These are phyloP conservation scores for Deilephila elpenor DNA, from an alignment of 2,888 invertebrate species.

Conservation along the genomic window DNA sequence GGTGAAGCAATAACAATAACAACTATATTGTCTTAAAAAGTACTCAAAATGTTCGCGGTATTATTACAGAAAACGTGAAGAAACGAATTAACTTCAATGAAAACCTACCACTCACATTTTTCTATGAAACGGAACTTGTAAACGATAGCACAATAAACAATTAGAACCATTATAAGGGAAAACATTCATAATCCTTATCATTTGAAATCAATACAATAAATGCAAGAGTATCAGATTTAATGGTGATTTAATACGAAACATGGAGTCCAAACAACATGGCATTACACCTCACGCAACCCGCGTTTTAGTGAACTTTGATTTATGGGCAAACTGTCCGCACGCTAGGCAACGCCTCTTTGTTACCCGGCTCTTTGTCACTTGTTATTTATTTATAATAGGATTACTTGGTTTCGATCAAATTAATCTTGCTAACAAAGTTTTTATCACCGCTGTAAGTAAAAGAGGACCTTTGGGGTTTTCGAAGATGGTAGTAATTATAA, in stretches of 20 bases:
- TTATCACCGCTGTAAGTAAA: too few relatives aligned
- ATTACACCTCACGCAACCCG: conserved; percentile 24
- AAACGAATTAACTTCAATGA: neutral
- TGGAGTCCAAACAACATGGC: conserved; percentile 15
- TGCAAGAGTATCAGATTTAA: conserved; percentile 22
- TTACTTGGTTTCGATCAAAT: neutral
- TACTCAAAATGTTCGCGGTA: too few relatives aligned
- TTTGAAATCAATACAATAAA: conserved; percentile 21
- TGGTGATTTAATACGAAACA: conserved; percentile 25
- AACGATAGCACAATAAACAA: neutral
- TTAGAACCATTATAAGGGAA: neutral
- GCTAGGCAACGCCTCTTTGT: conserved; percentile 16
- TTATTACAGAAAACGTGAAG: too few relatives aligned
- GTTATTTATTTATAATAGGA: neutral
- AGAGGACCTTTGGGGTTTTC: too few relatives aligned
- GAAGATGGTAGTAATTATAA: too few relatives aligned
- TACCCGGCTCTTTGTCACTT: neutral
- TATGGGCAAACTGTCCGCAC: conserved; percentile 15
- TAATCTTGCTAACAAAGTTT: neutral
- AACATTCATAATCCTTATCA: neutral
- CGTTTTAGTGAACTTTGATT: conserved; percentile 12
- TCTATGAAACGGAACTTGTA: neutral
- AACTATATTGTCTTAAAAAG: too few relatives aligned
- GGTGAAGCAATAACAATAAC: too few relatives aligned
- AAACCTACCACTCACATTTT: neutral